Percentiles rank a stretch among this genome's conserved stretches.
These are phyloP conservation scores for Hirtodrosophila trivittata DNA, from an alignment of 2,888 invertebrate species.

Conservation along the genomic window DNA sequence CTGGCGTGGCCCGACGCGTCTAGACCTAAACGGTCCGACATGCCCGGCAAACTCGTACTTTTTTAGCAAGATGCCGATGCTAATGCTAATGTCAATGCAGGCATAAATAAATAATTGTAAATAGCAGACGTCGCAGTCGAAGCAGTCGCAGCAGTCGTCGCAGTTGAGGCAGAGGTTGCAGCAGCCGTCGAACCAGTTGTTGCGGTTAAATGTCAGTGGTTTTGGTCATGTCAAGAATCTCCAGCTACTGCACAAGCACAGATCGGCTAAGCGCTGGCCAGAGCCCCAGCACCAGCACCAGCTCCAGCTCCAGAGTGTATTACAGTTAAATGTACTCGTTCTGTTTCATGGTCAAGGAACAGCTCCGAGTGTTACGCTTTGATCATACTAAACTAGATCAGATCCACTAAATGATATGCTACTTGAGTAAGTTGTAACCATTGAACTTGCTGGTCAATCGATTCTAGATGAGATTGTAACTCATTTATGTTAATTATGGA, in stretches of 20 bases:
- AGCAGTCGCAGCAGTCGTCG: conserved; percentile 21
- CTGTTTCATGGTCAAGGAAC: conserved; percentile 74
- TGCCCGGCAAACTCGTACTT: conserved; percentile 47
- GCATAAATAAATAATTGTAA: conserved; percentile 80
- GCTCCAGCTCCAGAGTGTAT: conserved; percentile 1
- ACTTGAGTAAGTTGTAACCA: conserved; percentile 2
- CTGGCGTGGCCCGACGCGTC: conserved; percentile 40
- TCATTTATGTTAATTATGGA: conserved; percentile 25
- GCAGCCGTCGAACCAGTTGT: conserved; percentile 61
- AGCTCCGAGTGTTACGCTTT: conserved; percentile 22
- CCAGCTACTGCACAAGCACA: conserved; percentile 33
- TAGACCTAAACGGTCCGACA: conserved; percentile 40
- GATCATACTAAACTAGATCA: conserved; percentile 9
- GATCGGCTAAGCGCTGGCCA: neutral
- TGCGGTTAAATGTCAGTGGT: conserved; percentile 71
- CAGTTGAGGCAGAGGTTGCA: conserved; percentile 1
- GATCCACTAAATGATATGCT: neutral
- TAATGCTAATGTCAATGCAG: conserved; percentile 82
- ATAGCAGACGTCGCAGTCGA: conserved; percentile 49
- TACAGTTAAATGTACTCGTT: conserved; percentile 15
- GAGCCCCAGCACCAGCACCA: neutral
- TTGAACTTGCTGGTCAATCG: conserved; percentile 43
- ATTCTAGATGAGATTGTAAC: conserved; percentile 7
- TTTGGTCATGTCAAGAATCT: conserved; percentile 64
- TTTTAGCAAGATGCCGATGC: conserved; percentile 56